phyloP scores from a whole-genome alignment of 2,888 invertebrate genomes.

The Caenorhabditis uteleia region DNA sequence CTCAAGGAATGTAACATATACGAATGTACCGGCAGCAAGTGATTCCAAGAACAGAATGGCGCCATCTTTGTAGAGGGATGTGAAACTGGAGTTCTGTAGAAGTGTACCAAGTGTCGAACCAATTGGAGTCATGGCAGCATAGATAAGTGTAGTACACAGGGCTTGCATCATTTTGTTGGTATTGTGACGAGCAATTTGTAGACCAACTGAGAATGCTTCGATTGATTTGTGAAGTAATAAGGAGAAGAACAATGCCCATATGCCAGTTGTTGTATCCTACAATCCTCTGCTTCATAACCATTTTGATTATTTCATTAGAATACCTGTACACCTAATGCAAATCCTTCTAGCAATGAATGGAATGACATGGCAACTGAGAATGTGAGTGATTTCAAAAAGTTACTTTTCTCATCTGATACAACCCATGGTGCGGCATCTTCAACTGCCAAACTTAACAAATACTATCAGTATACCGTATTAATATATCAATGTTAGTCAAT shows the following conservation, averaged over 20 bases:
- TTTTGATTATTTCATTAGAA: not conserved
- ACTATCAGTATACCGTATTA: too few species aligned
- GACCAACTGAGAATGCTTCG: conserved; percentile 75
- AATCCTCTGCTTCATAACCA: not conserved
- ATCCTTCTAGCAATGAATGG: conserved; percentile 67
- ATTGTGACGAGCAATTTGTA: conserved; percentile 69
- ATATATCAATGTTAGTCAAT: too few species aligned
- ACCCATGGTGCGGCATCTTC: conserved; percentile 34
- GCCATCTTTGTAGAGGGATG: conserved; percentile 42
- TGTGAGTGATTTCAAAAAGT: conserved; percentile 63
- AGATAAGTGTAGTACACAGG: conserved; percentile 68
- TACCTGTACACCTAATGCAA: conserved; percentile 68
- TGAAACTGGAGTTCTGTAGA: conserved; percentile 13
- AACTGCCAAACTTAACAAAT: conserved; percentile 26
- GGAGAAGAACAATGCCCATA: conserved; percentile 66
- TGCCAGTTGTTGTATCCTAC: conserved; percentile 56
- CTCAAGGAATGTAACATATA: conserved; percentile 62
- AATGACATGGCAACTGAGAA: conserved; percentile 68
- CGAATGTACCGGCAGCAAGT: conserved; percentile 66
- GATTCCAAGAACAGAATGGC: conserved; percentile 60
- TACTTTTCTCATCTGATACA: conserved; percentile 35
- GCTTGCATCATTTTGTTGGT: not conserved
- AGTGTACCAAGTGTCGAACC: conserved; percentile 71
- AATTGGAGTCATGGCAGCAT: conserved; percentile 78
- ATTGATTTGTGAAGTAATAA: conserved; percentile 72